Evolutionary conservation across 1,140 invertebrate genomes (phyloP).

Genomic region (Hyles euphorbiae): DNA sequence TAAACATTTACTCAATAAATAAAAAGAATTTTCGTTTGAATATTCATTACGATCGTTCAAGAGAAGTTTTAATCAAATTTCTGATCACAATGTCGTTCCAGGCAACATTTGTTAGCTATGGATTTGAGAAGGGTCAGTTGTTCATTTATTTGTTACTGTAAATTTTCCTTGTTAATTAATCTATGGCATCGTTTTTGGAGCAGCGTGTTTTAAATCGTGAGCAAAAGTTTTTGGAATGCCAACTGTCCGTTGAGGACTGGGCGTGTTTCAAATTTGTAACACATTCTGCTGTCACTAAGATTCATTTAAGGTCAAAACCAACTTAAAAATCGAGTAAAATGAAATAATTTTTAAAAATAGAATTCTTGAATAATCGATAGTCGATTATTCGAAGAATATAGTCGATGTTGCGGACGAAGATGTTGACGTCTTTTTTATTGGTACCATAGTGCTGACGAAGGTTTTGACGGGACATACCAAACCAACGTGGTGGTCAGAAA

Average conservation of each 20-base stretch:
- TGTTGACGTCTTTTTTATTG: slow-evolving; percentile 10
- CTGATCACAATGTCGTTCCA: slow-evolving; percentile 13
- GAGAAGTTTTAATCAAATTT: slow-evolving; percentile 12
- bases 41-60: too few relatives aligned
- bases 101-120: slow-evolving; percentile 11
- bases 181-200: slow-evolving; percentile 6
- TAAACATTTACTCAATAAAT: background rate
- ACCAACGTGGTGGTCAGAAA: slow-evolving; percentile 97
- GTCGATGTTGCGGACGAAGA: background rate
- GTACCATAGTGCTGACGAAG: slow-evolving; percentile 93
- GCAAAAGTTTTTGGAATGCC: too few relatives aligned
- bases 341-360: background rate
- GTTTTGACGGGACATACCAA: slow-evolving; percentile 97
- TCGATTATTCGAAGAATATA: background rate
- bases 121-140: slow-evolving; percentile 28
- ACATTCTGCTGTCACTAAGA: too few relatives aligned
- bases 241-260: too few relatives aligned
- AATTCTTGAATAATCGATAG: background rate
- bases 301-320: too few relatives aligned
- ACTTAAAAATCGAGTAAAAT: background rate
- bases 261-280: too few relatives aligned
- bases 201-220: too few relatives aligned
- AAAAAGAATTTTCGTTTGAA: background rate
- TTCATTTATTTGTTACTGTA: slow-evolving; percentile 26
- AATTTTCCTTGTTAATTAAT: slow-evolving; percentile 27